Base-by-base conservation (phyloP, 23 tunicate species). In the Ascidia mentula region DNA sequence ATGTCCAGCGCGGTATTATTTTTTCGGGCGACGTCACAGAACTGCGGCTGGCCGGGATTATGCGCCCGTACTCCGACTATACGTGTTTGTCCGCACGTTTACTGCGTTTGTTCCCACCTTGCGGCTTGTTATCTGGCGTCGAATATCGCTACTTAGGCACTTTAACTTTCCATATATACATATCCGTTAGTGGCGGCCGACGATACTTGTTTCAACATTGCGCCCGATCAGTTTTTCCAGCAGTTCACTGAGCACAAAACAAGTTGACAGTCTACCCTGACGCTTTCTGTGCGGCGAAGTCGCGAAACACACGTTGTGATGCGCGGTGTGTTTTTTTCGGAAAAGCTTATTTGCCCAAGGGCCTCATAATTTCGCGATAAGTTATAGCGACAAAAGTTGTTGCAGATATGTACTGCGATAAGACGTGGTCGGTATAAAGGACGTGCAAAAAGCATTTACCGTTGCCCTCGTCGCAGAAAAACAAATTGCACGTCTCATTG, bases 361-460 rank as follows among this genome's bases (percentile, higher is more conserved):
- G 65, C 65, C 24, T 53, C 65, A 28, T 53, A 53, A 53, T 53
- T 53, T 53, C 65, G 65, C 7, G 65, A 53, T 53, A 53, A 53
- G 65, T 53, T 53, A 53, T 53, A 53, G 65, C 65, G 65, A 53
- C 65, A 53, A 53, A 53, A 53, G 65, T 53, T 53, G 65, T 53
- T 53, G 65, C 65, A 53, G 65, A 53, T 53, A 53, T 53, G 65
- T 53, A 53, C 65, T 53, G 65, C 65, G 65, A 53, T 53, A 53
- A 53, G 65, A 20, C 24, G 65, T 53, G 65, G 28, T 26, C 65
- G 24, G 24, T 53, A 53, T 53, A 53, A 53, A 53, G 65, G 65
- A 9, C 22, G 28, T 53, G 65, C 65, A 53, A 53, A 9, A 28
- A 53, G 65, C 65, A 3, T 53, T 53, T 53, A 20, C 65, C 65